phyloP scores from a whole-genome alignment of 2,113 vertebrate genomes.

The Amblyopsis rosae region DNA sequence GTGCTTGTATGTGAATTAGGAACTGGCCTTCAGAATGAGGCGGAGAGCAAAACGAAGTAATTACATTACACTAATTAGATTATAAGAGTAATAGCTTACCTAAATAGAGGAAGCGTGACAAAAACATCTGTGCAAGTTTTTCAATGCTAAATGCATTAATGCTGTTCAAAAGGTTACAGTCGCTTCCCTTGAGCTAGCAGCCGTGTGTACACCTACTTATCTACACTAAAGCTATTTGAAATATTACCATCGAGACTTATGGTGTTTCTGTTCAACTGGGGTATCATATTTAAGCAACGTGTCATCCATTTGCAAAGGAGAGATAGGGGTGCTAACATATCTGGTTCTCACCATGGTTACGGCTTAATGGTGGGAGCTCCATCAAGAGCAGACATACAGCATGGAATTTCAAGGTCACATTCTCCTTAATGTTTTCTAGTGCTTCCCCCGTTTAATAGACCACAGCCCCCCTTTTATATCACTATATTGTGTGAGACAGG shows the following conservation, averaged over 20 bases:
- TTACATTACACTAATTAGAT: too few species aligned
- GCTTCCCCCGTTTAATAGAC: slow-evolving; percentile 56
- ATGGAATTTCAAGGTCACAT: slow-evolving; percentile 72
- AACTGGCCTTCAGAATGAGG: too few species aligned
- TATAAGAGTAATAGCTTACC: too few species aligned
- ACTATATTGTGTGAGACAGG: slow-evolving; percentile 52
- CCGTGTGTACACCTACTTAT: neutral
- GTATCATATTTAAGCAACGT: slow-evolving; percentile 17
- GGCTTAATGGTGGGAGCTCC: slow-evolving; percentile 44
- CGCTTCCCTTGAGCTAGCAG: neutral
- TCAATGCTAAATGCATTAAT: slow-evolving; percentile 9
- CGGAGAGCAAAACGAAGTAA: too few species aligned
- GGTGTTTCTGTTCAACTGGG: slow-evolving; percentile 26
- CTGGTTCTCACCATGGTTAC: slow-evolving; percentile 59
- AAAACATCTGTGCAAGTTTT: slow-evolving; percentile 22
- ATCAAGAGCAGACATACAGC: slow-evolving; percentile 39
- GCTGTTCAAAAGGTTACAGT: slow-evolving; percentile 21
- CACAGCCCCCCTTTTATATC: slow-evolving; percentile 49
- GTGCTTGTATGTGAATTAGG: too few species aligned
- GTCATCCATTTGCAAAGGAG: slow-evolving; percentile 21
- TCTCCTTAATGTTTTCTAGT: slow-evolving; percentile 69
- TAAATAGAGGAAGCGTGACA: too few species aligned
- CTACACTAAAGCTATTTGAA: slow-evolving; percentile 2
- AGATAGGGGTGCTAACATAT: slow-evolving; percentile 34
- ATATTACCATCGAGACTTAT: neutral